Percentiles rank a stretch among this genome's conserved stretches.
These are phyloP conservation scores for Caerostris extrusa DNA, from an alignment of 1,140 invertebrate species.

Conservation along the genomic window DNA sequence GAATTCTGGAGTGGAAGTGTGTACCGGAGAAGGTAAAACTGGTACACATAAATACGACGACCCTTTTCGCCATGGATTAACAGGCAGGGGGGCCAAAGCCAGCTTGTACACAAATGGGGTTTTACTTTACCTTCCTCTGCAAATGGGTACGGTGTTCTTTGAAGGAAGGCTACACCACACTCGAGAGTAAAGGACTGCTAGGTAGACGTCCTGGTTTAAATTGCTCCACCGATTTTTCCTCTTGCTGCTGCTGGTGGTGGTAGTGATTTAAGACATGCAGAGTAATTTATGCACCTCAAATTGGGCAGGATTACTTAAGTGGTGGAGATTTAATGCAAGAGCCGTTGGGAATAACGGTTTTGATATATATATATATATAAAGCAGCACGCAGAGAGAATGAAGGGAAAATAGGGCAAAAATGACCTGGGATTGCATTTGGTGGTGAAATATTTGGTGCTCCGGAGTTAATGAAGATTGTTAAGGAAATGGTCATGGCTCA, in stretches of 20 bases:
- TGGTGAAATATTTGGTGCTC: slow-evolving; percentile 31
- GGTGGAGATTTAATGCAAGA: slow-evolving; percentile 17
- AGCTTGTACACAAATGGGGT: slow-evolving; percentile 60
- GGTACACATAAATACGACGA: background rate
- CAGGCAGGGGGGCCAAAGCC: background rate
- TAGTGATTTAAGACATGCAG: background rate
- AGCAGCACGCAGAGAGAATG: background rate
- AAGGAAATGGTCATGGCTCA: background rate
- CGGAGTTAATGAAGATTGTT: slow-evolving; percentile 32
- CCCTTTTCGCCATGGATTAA: slow-evolving; percentile 5
- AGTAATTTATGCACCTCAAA: slow-evolving; percentile 52
- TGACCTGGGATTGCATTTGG: slow-evolving; percentile 6
- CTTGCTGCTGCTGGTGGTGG: background rate
- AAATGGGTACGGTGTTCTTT: background rate
- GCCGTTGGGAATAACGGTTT: slow-evolving; percentile 6
- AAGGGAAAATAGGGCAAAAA: slow-evolving; percentile 46
- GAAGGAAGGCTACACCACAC: background rate
- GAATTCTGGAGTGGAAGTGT: background rate
- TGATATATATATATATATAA: slow-evolving; percentile 7
- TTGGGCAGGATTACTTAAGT: slow-evolving; percentile 23
- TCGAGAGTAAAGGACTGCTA: background rate
- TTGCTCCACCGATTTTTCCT: slow-evolving; percentile 6
- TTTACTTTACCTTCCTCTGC: slow-evolving; percentile 55
- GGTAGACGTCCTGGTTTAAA: slow-evolving; percentile 19
- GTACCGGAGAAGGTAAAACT: background rate